Evolutionary conservation across 2,888 invertebrate genomes (phyloP), one percentile per base, ranked within the genome.

Genomic region (Schrankia costaestrigalis): DNA sequence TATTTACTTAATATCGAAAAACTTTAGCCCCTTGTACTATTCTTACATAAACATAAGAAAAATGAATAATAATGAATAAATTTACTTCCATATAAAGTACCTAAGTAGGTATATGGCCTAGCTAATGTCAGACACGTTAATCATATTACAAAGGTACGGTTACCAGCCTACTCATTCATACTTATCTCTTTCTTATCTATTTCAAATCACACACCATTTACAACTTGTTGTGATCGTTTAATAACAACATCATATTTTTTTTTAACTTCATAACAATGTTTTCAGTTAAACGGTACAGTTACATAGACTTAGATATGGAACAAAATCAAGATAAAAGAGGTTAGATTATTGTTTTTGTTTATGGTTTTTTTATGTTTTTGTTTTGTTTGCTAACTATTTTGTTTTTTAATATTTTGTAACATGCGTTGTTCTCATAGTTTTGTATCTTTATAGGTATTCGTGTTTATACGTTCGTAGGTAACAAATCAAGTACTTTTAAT

Each of bases 401-500:
- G 5, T 11, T 10, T 23, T 37, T 18, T 29, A n/a, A n/a, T 26
- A 22, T 26, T 30, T 13, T 31, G 18, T 11, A 24, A 25, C 34
- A 0, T 13, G 9, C 17, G 13, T 5, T 21, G 32, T n/a, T 42
- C 25, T 51, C 28, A 53, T 46, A 26, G 11, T 28, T 52, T 43
- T 56, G 21, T 63, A 40, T 67, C 42, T 62, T 69, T 71, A 49
- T 80, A 83, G 82, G 73, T 78, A 74, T 56, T 63, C 80, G 81
- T 69, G 78, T 82, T 9, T 82, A 82, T 71, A 71, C 70, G 32
- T 82, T 82, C 56, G 60, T 76, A 62, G 82, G 82, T 82, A 82
- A 78, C 62, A 48, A 52, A 53, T 49, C 52, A 45, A 45, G 34
- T 45, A 8, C 14, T n/a, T n/a, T n/a, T n/a, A n/a, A n/a, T n/a